Percentiles rank a stretch among this genome's conserved stretches.
phyloP scores from a whole-genome alignment of 2,888 invertebrate species.

The Pyrrhosoma nymphula region DNA sequence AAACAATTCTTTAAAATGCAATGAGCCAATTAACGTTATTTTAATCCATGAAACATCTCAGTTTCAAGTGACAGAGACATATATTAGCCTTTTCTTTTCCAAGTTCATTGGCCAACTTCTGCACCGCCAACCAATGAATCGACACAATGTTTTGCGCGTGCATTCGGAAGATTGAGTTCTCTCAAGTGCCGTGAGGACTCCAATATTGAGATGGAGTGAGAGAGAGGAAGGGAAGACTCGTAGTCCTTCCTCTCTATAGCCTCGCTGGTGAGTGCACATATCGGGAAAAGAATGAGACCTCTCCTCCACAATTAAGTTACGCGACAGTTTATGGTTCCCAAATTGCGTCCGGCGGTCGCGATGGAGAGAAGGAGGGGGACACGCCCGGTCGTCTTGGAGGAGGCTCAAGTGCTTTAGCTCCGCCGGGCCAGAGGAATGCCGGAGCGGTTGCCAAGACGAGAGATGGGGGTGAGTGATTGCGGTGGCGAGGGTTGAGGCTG shows the following conservation, averaged over 20 bases:
- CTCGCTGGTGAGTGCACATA: not conserved
- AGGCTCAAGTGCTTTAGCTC: not conserved
- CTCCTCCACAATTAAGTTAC: constrained; percentile 9
- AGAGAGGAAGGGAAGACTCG: not conserved
- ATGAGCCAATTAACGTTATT: too few relatives aligned
- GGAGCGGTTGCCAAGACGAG: not conserved
- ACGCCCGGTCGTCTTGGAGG: not conserved
- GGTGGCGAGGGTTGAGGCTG: not conserved
- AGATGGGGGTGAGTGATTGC: not conserved
- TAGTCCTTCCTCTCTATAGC: not conserved
- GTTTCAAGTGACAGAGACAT: too few relatives aligned
- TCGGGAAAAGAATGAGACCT: not conserved
- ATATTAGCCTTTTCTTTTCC: too few relatives aligned
- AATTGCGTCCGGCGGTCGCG: constrained; percentile 11
- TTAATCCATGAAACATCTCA: too few relatives aligned
- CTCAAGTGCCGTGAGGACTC: not conserved
- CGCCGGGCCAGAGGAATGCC: not conserved
- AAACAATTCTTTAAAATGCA: too few relatives aligned
- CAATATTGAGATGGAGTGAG: not conserved
- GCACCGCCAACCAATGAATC: too few relatives aligned
- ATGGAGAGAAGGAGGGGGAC: not conserved
- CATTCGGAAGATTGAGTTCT: not conserved
- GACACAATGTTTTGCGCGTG: too few relatives aligned
- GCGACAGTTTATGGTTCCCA: not conserved
- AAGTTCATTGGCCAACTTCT: too few relatives aligned